Base-by-base conservation (phyloP, 2,888 invertebrate species). In the Ramazzottius varieornatus region DNA sequence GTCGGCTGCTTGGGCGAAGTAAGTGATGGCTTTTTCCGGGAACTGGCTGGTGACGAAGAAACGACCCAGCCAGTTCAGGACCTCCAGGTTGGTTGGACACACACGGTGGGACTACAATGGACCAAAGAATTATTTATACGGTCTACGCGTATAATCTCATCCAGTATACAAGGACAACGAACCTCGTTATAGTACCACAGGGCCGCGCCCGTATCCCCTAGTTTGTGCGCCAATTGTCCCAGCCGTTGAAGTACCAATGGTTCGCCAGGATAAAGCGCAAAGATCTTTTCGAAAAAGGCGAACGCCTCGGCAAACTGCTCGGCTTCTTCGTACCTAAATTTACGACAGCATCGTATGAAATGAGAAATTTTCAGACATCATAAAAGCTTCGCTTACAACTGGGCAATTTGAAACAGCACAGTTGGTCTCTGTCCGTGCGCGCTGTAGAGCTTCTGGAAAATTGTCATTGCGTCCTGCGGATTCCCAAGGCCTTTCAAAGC, bases 171-270 rank as follows among this genome's bases (percentile, higher is more conserved):
- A n/a, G n/a, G n/a, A n/a, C 16, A 54, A 16, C 20, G 4, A 4
- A 54, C 54, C 54, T 54, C 54, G 29, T 54, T 54, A 54, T 54
- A 54, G 54, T 54, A 54, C 54, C 54, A 54, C 54, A 54, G 29
- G 54, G 54, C 54, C 13, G 54, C 54, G 54, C 54, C 54, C 54
- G 8, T 54, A 54, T 54, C 54, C 13, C 54, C 54, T 8, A 54
- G 54, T 29, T 54, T 54, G 29, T 54, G 16, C 4, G 54, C 54
- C 54, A 54, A 24, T 8, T 16, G 16, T 16, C 54, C 54, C 54
- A 54, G 29, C 20, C 24, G 54, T 4, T 29, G n/a, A 8, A 54
- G 29, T 4, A 54, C 29, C 4, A 54, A 54, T 16, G 54, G 54
- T 29, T 54, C 54, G 20, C 29, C 16, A 16, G 54, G 54, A 54